Base-by-base conservation (phyloP, 1,140 invertebrate species). In the Colletes latitarsis region DNA sequence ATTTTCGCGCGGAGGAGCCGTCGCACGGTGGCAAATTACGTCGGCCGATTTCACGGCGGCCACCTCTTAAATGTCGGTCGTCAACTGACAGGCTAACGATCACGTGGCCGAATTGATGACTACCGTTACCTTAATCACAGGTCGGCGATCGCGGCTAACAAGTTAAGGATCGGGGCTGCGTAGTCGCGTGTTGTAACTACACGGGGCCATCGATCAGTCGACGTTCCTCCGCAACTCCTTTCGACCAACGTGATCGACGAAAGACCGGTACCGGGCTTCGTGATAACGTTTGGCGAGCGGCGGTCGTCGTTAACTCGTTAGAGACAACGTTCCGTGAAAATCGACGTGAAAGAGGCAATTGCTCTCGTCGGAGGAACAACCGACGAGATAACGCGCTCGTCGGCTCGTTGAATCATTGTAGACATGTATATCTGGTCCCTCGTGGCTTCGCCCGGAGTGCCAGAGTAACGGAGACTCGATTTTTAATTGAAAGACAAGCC, bases 81-180 rank as follows among this genome's bases (percentile, higher is more conserved):
- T 87, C 86, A 79, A 82, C 86, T 85, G 81, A 88, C 85, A 85
- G 83, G 78, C 82, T 87, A 87, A 87, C 83, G 86, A 88, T 88
- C 87, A 87, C 85, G 85, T 83, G 84, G 84, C 84, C 84, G 77
- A 87, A 87, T 86, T 83, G 85, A 88, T 86, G 83, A 88, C 83
- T 88, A 88, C 87, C 87, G 87, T 88, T 88, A 88, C 83, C 86
- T 88, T 88, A 88, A 88, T 88, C 87, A 87, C 85, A 86, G 84
- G 85, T 86, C 86, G 86, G 87, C 87, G 63, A 77, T 88, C 73
- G 80, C 77, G 82, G 85, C 85, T 87, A 87, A 87, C 85, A 86
- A 87, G 85, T 87, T 86, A 86, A 87, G 82, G 71, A 86, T 84
- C 82, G 74, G 66, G 62, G 55, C 64, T 69, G 81, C 53, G 72